A percentile compares a stretch with the other conserved stretches of the same genome.
These are phyloP conservation scores for Poecile atricapillus DNA, from an alignment of 2,113 vertebrate species.

Conservation along the genomic window DNA sequence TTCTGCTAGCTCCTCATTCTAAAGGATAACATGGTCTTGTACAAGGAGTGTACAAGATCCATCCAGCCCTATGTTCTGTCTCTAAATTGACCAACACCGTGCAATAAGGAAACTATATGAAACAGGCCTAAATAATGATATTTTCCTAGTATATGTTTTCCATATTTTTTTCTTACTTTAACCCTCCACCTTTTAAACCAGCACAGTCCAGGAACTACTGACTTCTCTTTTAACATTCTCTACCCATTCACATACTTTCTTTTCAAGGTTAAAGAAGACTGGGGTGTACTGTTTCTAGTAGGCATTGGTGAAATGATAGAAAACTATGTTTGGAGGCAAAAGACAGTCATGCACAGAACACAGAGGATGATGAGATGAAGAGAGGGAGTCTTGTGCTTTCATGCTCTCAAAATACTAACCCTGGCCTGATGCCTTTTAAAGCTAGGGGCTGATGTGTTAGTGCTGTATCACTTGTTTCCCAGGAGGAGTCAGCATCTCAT, in stretches of 20 bases:
- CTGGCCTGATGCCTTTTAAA: not conserved
- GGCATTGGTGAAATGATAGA: not conserved
- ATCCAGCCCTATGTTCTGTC: not conserved
- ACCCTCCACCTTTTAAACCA: not conserved
- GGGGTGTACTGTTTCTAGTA: not conserved
- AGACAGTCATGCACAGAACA: not conserved
- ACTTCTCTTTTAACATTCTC: not conserved
- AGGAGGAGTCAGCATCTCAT: not conserved
- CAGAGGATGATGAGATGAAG: not conserved
- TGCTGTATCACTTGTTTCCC: not conserved
- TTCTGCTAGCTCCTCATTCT: not conserved
- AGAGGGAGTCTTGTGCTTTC: not conserved
- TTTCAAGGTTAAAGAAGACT: not conserved
- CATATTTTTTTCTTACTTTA: not conserved
- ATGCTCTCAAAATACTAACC: not conserved
- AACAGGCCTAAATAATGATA: not conserved
- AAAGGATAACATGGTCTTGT: not conserved
- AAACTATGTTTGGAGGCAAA: not conserved
- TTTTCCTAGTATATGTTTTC: not conserved
- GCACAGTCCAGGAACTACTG: not conserved
- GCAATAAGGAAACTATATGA: not conserved
- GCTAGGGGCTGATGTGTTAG: not conserved
- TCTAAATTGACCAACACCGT: not conserved
- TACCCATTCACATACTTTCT: not conserved
- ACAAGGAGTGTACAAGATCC: not conserved